Conservation (phyloP, 2,888 invertebrate species). For the Uropetala carovei region DNA sequence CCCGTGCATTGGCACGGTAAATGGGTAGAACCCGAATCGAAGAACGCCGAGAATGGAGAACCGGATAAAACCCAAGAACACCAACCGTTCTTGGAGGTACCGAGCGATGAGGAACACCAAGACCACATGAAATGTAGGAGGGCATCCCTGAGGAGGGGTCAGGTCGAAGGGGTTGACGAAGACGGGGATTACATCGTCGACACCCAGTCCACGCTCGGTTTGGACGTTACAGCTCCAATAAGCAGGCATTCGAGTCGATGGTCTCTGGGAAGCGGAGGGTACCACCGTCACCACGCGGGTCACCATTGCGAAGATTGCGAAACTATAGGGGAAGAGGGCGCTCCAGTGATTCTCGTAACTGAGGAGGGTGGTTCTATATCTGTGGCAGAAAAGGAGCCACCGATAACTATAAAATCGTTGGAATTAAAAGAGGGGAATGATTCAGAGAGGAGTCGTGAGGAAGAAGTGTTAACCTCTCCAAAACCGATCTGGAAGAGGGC, state of each 20-base stretch:
- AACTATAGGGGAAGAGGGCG: neutral
- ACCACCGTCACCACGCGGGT: neutral
- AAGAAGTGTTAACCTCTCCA: too few species aligned
- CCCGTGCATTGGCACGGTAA: slow-evolving; percentile 85
- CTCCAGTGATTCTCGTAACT: neutral
- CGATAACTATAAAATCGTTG: neutral
- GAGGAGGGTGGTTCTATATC: neutral
- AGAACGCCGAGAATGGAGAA: neutral
- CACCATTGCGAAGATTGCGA: slow-evolving; percentile 21
- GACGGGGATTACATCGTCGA: slow-evolving; percentile 6
- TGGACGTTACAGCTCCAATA: slow-evolving; percentile 40
- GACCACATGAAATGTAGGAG: neutral
- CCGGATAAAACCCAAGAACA: neutral
- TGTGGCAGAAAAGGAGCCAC: neutral
- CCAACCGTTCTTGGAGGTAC: slow-evolving; percentile 4
- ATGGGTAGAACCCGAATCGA: slow-evolving; percentile 73
- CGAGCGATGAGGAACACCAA: neutral
- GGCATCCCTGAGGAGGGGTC: slow-evolving; percentile 29
- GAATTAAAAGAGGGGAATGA: neutral
- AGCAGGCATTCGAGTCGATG: slow-evolving; percentile 34
- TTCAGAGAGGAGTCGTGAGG: too few species aligned
- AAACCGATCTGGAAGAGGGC: neutral
- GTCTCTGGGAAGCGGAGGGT: slow-evolving; percentile 35
- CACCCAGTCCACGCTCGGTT: neutral
- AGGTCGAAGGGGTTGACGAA: neutral